phyloP scores from a whole-genome alignment of 35 echinoderm and acorn worm genomes.

The Acanthaster planci region DNA sequence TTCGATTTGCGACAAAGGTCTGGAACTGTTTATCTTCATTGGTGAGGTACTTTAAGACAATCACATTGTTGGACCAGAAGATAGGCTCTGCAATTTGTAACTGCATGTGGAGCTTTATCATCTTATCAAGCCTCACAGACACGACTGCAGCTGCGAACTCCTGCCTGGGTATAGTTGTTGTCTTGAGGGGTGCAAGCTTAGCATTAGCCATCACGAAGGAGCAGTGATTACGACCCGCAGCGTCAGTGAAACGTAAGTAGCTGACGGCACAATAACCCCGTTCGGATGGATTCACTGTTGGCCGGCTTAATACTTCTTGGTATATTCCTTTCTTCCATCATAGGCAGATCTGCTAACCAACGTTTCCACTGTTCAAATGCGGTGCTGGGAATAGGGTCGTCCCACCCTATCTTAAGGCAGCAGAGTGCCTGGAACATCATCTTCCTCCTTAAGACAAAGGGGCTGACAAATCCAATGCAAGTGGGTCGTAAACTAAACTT shows the following conservation, averaged over 20 bases:
- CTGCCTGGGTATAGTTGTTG: neutral
- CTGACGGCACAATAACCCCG: slow-evolving; percentile 45
- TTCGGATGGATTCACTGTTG: slow-evolving; percentile 22
- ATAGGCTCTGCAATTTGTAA: neutral
- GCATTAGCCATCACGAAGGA: slow-evolving; percentile 49
- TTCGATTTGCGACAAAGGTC: slow-evolving; percentile 56
- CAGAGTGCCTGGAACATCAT: slow-evolving; percentile 47
- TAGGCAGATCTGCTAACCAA: slow-evolving; percentile 8
- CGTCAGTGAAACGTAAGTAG: slow-evolving; percentile 7
- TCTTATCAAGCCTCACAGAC: neutral
- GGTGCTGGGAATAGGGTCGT: slow-evolving; percentile 23
- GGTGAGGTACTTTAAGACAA: slow-evolving; percentile 28
- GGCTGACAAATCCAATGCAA: slow-evolving; percentile 45
- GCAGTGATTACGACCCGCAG: slow-evolving; percentile 29
- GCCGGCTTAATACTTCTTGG: slow-evolving; percentile 34
- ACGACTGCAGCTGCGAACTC: neutral
- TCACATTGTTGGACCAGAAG: slow-evolving; percentile 44
- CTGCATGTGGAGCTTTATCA: neutral
- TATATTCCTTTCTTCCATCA: slow-evolving; percentile 3
- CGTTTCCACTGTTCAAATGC: neutral
- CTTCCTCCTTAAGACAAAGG: slow-evolving; percentile 41
- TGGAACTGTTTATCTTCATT: slow-evolving; percentile 38
- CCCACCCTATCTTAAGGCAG: slow-evolving; percentile 27
- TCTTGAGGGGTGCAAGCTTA: neutral
- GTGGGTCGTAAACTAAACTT: slow-evolving; percentile 60